Evolutionary conservation across 2,797 vertebrate species (phyloP), one percentile per base, ranked within the genome.

Genomic region (Thripadectes ignobilis): DNA sequence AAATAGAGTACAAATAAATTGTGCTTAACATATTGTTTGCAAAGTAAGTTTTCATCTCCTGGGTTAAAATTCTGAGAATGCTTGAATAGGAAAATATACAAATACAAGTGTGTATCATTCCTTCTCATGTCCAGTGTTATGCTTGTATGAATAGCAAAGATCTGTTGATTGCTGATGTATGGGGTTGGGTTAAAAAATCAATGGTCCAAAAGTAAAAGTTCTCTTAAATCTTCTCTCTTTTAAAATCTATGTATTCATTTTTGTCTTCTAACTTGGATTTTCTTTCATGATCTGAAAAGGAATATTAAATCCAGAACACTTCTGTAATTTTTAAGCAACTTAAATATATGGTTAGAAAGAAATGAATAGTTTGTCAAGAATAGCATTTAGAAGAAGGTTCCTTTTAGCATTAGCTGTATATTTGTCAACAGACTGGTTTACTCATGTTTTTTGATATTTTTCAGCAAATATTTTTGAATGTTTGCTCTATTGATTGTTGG

Each of bases 401-500:
- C 22, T 62, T 78, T 81, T 45, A 68, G 38, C 17, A 17, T 49
- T 57, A 83, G 49, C n/a, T 16, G 14, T 38, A 5, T 48, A 52
- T 73, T 78, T 93, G 24, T 45, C 26, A 91, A n/a, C 30, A 85
- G 84, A 62, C 43, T 89, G 68, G 36, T 72, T 92, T 87, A 66
- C 29, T 73, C 39, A 29, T 24, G 19, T 24, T 80, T 93, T 80
- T 79, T 7, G 45, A 2, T 61, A 77, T 87, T 67, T 91, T 89
- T 38, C 78, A 89, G 26, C 46, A 74, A 77, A 65, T 59, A 24
- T 49, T 89, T 94, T 77, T 74, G 45, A 82, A 71, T 80, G n/a
- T 91, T 93, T 95, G 46, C 41, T 88, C 5, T 81, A 48, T 90
- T 95, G 83, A 94, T 86, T 94, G 61, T 68, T 3, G 2, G 81